Percentiles rank a stretch among this genome's conserved stretches.
phyloP scores from a whole-genome alignment of 1,140 invertebrate species.

The Bursaphelenchus mucronatus region DNA sequence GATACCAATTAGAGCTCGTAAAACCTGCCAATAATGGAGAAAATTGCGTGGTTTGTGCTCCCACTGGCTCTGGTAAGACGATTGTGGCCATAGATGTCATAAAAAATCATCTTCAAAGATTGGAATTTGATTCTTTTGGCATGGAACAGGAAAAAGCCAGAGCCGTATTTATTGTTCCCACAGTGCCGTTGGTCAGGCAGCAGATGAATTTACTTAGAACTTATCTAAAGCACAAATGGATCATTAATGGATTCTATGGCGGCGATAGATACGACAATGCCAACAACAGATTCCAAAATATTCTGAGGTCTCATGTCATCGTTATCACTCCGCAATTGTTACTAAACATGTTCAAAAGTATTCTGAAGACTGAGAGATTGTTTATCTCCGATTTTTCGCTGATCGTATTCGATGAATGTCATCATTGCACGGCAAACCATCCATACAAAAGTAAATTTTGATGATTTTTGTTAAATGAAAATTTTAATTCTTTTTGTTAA shows the following conservation, averaged over 20 bases:
- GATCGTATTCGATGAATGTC: slow-evolving; percentile 52
- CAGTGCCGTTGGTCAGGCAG: slow-evolving; percentile 49
- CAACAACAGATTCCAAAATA: not conserved
- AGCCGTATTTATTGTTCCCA: slow-evolving; percentile 48
- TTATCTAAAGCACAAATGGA: slow-evolving; percentile 31
- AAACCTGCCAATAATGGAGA: slow-evolving; percentile 44
- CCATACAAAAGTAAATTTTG: slow-evolving; percentile 5
- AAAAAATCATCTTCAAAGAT: slow-evolving; percentile 35
- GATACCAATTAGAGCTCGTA: slow-evolving; percentile 49
- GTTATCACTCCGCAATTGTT: slow-evolving; percentile 49
- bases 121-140: not conserved
- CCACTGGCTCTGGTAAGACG: slow-evolving; percentile 56
- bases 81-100: slow-evolving; percentile 53
- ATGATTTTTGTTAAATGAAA: no score
- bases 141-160: slow-evolving; percentile 15
- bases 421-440: slow-evolving; percentile 39
- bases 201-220: slow-evolving; percentile 29
- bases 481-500: no score
- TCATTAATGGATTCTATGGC: slow-evolving; percentile 38
- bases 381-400: slow-evolving; percentile 43
- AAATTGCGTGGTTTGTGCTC: slow-evolving; percentile 54
- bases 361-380: slow-evolving; percentile 27
- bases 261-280: slow-evolving; percentile 9
- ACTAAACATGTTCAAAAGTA: slow-evolving; percentile 48
- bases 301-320: slow-evolving; percentile 31